Evolutionary conservation across 1,140 invertebrate species (phyloP).

Genomic region (Aphelenchoides avenae): DNA sequence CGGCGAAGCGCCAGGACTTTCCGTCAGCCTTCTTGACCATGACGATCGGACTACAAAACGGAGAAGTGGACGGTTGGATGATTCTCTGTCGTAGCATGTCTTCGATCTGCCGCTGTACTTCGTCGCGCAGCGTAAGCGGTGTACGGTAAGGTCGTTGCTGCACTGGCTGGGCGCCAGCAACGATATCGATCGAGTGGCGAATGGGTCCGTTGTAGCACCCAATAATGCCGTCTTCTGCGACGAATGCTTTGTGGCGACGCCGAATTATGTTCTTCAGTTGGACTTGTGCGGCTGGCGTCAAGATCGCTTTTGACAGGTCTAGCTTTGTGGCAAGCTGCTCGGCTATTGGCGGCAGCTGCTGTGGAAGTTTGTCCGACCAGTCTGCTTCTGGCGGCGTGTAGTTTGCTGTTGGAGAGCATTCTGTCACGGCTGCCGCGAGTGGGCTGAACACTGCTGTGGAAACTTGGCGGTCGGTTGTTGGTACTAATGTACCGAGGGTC

Average conservation of each 20-base stretch:
- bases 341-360: background rate
- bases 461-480: background rate
- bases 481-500: background rate
- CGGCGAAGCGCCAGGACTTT: conserved; percentile 18
- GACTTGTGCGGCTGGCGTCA: background rate
- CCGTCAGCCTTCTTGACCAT: conserved; percentile 26
- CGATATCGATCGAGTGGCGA: conserved; percentile 1
- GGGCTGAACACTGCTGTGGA: no score
- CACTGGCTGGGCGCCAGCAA: background rate
- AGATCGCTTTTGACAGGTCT: background rate
- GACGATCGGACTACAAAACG: conserved; percentile 20
- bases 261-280: background rate
- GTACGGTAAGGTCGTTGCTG: conserved; percentile 12
- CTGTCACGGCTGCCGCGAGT: no score
- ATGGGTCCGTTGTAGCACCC: conserved; percentile 20
- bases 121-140: conserved; percentile 10
- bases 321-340: background rate
- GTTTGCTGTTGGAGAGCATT: background rate
- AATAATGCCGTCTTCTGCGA: conserved; percentile 10
- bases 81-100: conserved; percentile 32
- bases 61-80: conserved; percentile 19
- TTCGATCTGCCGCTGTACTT: conserved; percentile 25
- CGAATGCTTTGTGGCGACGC: background rate
- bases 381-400: conserved; percentile 12
- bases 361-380: conserved; percentile 2